A percentile compares a stretch with the other conserved stretches of the same genome.
Evolutionary conservation across 2,888 invertebrate genomes (phyloP).

Genomic region (Orchesella flavescens): DNA sequence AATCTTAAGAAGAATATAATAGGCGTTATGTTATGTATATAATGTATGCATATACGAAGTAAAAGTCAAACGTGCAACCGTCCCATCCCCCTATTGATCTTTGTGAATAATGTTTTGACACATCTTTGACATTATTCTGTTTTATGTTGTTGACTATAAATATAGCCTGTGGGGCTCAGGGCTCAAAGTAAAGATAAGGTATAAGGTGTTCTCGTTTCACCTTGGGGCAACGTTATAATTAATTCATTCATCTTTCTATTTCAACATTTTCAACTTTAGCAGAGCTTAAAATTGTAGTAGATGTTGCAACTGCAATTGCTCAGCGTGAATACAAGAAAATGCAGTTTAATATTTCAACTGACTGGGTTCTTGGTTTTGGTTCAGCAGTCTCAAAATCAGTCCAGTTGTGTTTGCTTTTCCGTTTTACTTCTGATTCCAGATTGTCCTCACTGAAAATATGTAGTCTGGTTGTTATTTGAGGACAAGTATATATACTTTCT

Average conservation of each 20-base stretch:
- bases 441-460: too few relatives aligned
- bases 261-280: too few relatives aligned
- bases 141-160: constrained; percentile 7
- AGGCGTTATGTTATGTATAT: too few relatives aligned
- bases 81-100: background rate
- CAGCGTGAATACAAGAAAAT: background rate
- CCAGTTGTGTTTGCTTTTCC: background rate
- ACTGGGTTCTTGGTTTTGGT: background rate
- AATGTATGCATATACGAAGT: too few relatives aligned
- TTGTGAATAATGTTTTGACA: constrained; percentile 22
- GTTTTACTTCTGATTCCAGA: too few relatives aligned
- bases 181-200: constrained; percentile 37
- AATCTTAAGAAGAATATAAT: too few relatives aligned
- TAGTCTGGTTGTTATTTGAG: too few relatives aligned
- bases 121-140: constrained; percentile 1
- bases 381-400: background rate
- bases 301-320: constrained; percentile 1
- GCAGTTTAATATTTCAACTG: background rate
- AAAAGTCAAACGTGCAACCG: too few relatives aligned
- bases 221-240: constrained; percentile 49
- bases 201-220: constrained; percentile 42
- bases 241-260: constrained; percentile 28
- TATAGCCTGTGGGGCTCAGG: constrained; percentile 18
- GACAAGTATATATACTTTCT: too few relatives aligned
- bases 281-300: too few relatives aligned